Base-by-base conservation (phyloP, 2,888 invertebrate genomes). In the Oegoconia quadripuncta region DNA sequence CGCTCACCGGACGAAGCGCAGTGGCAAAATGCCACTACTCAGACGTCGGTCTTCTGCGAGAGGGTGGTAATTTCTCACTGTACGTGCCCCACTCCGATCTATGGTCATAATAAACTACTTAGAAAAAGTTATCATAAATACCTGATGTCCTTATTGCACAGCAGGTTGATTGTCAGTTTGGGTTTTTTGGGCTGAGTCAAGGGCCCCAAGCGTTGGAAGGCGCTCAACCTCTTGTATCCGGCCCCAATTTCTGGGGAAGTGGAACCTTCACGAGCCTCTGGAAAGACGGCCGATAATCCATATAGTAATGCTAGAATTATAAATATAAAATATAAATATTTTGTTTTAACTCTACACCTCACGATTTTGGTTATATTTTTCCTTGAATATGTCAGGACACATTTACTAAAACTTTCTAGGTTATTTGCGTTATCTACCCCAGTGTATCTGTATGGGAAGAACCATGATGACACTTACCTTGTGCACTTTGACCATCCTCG, bases 151-250 rank as follows among this genome's bases (percentile, higher is more conserved):
- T 75, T 74, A 6, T 74, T 66, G 25, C 71, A 55, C 3, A 61
- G 51, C 7, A 84, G 46, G 29, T 79, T 86, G 33, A 86, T 84
- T 0, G 81, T 86, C 2, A 84, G 48, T 28, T 82, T 84, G 0
- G 80, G 75, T 55, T 77, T 80, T 54, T 80, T 82, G 0, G 76
- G 58, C 41, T 75, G 62, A 0, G 74, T 49, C 3, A 75, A 18
- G 0, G 84, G 86, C 0, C 84, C 84, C 1, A 86, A 55, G 5
- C 86, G 60, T 3, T 74, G 55, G 48, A 83, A 86, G 0, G 83
- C 84, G 32, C 84, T 86, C 2, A 70, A 50, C 3, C 83, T 67
- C 34, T 74, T 82, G 20, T 66, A 61, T 0, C 64, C 62, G 0
- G 55, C 5, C 11, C 53, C 48, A 2, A 39, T 44, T 0, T 74